These are phyloP conservation scores for Calyptomena viridis DNA, from an alignment of 2,113 vertebrate species.

Conservation along the genomic window DNA sequence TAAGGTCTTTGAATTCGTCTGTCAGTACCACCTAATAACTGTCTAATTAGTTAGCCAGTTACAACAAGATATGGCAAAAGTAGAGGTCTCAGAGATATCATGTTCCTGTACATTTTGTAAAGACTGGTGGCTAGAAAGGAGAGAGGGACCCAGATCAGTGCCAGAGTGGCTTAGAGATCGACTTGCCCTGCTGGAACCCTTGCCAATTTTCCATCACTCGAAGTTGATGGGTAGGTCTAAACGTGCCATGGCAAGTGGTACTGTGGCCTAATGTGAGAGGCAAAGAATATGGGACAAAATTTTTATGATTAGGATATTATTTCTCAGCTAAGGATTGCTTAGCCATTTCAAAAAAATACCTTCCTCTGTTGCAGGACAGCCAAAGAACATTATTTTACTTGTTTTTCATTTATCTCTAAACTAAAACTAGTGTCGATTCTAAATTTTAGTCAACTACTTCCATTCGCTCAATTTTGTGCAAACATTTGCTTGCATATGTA, in stretches of 20 bases:
- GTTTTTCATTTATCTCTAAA: not conserved
- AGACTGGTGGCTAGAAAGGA: not conserved
- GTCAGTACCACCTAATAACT: not conserved
- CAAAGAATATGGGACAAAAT: not conserved
- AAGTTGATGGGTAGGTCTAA: not conserved
- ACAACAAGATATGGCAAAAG: not conserved
- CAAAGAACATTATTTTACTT: not conserved
- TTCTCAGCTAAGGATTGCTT: not conserved
- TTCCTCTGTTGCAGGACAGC: not conserved
- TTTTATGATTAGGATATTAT: not conserved
- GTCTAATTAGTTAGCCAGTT: not conserved
- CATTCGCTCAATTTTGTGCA: not conserved
- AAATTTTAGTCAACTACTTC: not conserved
- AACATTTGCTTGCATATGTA: not conserved
- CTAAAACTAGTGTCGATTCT: not conserved
- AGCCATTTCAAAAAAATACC: not conserved
- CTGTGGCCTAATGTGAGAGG: not conserved
- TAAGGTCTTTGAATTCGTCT: not conserved
- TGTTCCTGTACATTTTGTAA: not conserved
- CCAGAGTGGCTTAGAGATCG: not conserved
- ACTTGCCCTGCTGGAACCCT: not conserved
- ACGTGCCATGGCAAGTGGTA: not conserved
- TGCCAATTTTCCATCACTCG: not conserved
- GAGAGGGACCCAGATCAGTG: not conserved
- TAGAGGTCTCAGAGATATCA: not conserved